Evolutionary conservation across 2,113 vertebrate species (phyloP).

Genomic region (Perca schrenkii): DNA sequence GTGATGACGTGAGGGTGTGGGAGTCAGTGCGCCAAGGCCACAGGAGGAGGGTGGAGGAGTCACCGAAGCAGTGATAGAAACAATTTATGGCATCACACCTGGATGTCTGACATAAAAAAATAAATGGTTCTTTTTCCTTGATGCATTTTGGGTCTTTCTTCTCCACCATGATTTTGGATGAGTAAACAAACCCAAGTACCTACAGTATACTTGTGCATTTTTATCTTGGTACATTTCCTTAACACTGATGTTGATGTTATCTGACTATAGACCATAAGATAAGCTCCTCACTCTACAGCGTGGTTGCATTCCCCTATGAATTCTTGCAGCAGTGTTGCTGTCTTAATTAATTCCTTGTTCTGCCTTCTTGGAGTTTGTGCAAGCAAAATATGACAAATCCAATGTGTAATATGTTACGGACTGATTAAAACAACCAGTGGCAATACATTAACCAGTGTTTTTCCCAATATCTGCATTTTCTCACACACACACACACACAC

Average conservation of each 20-base stretch:
- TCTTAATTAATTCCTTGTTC: constrained; percentile 35
- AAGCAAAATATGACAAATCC: constrained; percentile 5
- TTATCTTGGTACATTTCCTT: neutral
- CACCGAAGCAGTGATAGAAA: constrained; percentile 22
- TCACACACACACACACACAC: too few species aligned
- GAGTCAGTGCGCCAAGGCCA: constrained; percentile 53
- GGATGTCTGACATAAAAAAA: neutral
- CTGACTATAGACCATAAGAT: neutral
- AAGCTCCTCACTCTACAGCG: neutral
- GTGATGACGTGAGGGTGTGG: constrained; percentile 67
- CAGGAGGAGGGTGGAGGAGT: constrained; percentile 29
- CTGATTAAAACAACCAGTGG: constrained; percentile 18
- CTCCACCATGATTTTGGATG: neutral
- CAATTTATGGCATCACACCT: constrained; percentile 9
- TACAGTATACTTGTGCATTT: neutral
- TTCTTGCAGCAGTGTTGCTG: constrained; percentile 2
- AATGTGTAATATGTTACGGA: constrained; percentile 10
- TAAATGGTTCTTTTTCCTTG: neutral
- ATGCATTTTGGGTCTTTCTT: neutral
- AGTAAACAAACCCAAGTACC: constrained; percentile 3
- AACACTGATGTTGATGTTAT: neutral
- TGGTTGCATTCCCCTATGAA: constrained; percentile 1
- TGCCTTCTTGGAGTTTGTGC: constrained; percentile 10
- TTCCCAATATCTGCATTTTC: constrained; percentile 2
- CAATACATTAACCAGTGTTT: constrained; percentile 11